phyloP scores from a whole-genome alignment of 2,888 invertebrate genomes.

The Ophioninae sp. region DNA sequence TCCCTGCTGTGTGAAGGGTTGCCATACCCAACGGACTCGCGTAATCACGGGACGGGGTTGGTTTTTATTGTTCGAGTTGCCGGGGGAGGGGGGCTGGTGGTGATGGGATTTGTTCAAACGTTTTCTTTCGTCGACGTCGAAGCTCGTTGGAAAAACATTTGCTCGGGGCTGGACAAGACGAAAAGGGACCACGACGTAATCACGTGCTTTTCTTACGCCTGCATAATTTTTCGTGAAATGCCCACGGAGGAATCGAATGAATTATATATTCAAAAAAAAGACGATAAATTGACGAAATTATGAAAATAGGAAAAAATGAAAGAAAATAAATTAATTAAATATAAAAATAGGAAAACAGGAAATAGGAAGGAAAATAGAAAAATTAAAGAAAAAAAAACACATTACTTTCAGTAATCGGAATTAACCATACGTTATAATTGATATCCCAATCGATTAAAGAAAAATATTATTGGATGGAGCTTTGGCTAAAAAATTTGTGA shows the following conservation, averaged over 20 bases:
- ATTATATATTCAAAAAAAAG: background rate
- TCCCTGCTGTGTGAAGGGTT: conserved; percentile 49
- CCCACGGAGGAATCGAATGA: background rate
- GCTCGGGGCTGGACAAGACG: conserved; percentile 51
- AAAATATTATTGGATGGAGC: no score
- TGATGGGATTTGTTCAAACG: conserved; percentile 57
- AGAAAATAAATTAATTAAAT: no score
- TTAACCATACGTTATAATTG: no score
- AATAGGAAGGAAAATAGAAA: no score
- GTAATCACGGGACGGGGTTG: conserved; percentile 47
- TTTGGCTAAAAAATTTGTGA: no score
- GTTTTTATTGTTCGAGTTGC: conserved; percentile 52
- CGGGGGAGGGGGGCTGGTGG: no score
- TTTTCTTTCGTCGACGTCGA: conserved; percentile 65
- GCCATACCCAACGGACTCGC: conserved; percentile 42
- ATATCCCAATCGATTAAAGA: no score
- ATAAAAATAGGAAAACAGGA: no score
- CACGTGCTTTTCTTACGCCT: conserved; percentile 60
- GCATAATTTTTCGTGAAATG: conserved; percentile 32
- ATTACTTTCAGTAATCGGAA: no score
- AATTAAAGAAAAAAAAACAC: no score
- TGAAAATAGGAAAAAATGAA: background rate
- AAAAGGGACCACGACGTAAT: conserved; percentile 35
- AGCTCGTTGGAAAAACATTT: conserved; percentile 70
- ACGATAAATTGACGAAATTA: background rate